Conservation (phyloP, 2,113 vertebrate genomes). For the Oxyura jamaicensis region DNA sequence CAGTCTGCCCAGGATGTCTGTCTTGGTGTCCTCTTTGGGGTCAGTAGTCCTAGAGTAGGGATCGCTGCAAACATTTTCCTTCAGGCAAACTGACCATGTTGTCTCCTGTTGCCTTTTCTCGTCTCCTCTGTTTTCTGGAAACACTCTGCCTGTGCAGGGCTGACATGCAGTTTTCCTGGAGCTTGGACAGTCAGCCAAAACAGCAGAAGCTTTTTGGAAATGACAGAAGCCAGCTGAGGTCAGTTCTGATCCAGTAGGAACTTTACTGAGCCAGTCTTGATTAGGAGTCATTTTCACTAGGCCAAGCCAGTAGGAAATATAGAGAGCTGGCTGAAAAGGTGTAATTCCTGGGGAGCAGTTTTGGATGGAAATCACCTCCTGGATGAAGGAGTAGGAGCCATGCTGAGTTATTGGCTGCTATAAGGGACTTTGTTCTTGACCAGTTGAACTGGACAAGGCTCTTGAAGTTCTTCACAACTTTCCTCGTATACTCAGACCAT, state of each 20-base stretch:
- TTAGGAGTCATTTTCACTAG: constrained; percentile 14
- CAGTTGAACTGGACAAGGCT: not conserved
- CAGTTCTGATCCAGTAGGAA: constrained; percentile 40
- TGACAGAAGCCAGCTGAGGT: constrained; percentile 13
- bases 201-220: constrained; percentile 48
- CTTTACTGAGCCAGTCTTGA: not conserved
- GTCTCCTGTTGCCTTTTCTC: constrained; percentile 32
- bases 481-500: not conserved
- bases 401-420: not conserved
- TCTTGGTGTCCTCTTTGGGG: not conserved
- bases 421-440: not conserved
- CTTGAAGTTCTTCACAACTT: not conserved
- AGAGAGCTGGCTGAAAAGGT: constrained; percentile 42
- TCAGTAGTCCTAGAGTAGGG: not conserved
- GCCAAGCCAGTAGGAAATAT: constrained; percentile 20
- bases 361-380: constrained; percentile 5
- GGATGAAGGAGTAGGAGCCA: not conserved
- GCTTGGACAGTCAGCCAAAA: constrained; percentile 17
- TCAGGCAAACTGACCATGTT: not conserved
- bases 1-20: not conserved
- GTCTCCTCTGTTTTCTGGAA: constrained; percentile 2
- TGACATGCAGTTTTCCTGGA: constrained; percentile 33
- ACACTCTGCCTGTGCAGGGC: not conserved
- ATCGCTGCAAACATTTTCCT: not conserved
- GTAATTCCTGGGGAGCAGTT: constrained; percentile 21